Conservation (phyloP, 2,888 invertebrate genomes). For the Hetaerina titia region DNA sequence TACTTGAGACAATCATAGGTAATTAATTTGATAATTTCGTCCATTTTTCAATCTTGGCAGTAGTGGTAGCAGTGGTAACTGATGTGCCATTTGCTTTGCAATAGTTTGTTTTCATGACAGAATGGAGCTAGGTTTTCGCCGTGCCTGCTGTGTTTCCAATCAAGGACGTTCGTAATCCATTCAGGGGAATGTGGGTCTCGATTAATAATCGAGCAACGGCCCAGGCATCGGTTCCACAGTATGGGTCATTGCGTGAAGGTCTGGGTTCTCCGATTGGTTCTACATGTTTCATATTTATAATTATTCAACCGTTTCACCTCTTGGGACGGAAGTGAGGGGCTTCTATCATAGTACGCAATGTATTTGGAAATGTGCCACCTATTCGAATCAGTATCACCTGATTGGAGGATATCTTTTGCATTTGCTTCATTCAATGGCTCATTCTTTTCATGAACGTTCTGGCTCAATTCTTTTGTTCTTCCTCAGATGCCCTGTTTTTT, state of each 20-base stretch:
- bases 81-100: too few relatives aligned
- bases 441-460: too few relatives aligned
- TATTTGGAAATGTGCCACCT: neutral
- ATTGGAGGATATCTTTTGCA: neutral
- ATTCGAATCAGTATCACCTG: neutral
- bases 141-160: too few relatives aligned
- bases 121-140: too few relatives aligned
- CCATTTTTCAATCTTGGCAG: too few relatives aligned
- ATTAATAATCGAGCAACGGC: neutral
- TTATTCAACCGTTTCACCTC: neutral
- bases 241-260: too few relatives aligned
- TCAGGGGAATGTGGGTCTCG: neutral
- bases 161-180: too few relatives aligned
- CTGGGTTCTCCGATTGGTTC: too few relatives aligned
- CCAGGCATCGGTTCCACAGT: neutral
- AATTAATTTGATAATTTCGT: too few relatives aligned
- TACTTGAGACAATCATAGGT: too few relatives aligned
- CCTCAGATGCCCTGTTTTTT: neutral
- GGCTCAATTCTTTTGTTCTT: neutral
- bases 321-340: neutral
- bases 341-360: neutral
- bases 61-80: too few relatives aligned
- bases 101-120: too few relatives aligned
- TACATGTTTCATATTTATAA: neutral
- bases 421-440: neutral